phyloP scores from a whole-genome alignment of 2,888 invertebrate genomes.

The Pseudococcus viburni region DNA sequence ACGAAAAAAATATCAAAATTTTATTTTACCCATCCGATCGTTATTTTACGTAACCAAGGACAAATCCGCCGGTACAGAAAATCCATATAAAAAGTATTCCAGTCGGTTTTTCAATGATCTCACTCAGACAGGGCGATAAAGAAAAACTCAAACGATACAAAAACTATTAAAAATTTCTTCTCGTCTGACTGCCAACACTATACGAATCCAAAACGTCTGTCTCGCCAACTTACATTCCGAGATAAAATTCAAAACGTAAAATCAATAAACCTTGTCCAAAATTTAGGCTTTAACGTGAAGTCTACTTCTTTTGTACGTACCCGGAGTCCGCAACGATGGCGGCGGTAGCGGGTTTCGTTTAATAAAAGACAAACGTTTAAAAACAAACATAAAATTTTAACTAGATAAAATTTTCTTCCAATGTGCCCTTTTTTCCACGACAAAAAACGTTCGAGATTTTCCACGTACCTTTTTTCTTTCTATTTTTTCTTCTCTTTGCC shows the following conservation, averaged over 20 bases:
- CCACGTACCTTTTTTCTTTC: slow-evolving; percentile 8
- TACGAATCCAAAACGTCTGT: neutral
- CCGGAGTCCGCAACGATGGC: neutral
- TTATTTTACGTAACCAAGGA: too few species aligned
- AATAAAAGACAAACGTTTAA: slow-evolving; percentile 28
- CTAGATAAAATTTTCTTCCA: slow-evolving; percentile 17
- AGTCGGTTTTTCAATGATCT: too few species aligned
- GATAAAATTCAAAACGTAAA: neutral
- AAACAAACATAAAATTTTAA: slow-evolving; percentile 22
- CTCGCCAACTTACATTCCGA: neutral
- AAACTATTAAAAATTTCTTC: neutral
- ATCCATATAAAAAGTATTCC: too few species aligned
- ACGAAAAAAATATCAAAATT: too few species aligned
- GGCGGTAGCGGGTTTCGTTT: neutral
- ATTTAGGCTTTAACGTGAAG: neutral
- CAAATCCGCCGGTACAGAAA: too few species aligned
- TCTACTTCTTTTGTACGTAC: neutral
- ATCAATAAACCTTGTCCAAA: slow-evolving; percentile 18
- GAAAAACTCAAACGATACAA: neutral
- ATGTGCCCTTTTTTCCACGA: slow-evolving; percentile 19
- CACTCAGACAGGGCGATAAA: too few species aligned
- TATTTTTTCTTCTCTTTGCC: neutral
- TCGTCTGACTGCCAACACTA: neutral
- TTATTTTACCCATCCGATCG: too few species aligned
- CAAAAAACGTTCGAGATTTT: slow-evolving; percentile 25